Percentiles rank a stretch among this genome's conserved stretches.
Evolutionary conservation across 2,888 invertebrate genomes (phyloP).

Genomic region (Pyrrhia umbra): DNA sequence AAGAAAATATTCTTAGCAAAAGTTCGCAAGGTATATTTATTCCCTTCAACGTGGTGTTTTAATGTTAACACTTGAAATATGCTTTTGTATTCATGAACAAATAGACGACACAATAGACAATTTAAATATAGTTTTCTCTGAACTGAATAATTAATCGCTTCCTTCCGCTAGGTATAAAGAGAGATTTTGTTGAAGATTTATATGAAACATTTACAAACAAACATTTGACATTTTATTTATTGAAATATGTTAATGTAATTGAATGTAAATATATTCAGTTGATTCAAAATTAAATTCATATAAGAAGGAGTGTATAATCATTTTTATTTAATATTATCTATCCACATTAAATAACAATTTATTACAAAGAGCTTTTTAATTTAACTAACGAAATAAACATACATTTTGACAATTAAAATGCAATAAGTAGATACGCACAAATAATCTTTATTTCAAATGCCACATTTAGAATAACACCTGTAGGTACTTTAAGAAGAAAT

Average conservation of each 20-base stretch:
- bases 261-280: neutral
- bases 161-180: conserved; percentile 29
- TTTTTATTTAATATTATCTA: neutral
- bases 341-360: neutral
- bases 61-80: conserved; percentile 11
- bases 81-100: conserved; percentile 37
- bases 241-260: neutral
- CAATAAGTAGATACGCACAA: neutral
- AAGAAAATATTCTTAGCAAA: conserved; percentile 44
- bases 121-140: conserved; percentile 29
- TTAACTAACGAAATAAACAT: too few species aligned
- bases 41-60: conserved; percentile 3
- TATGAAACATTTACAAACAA: conserved; percentile 1
- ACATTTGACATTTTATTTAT: neutral
- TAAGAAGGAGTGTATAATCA: neutral
- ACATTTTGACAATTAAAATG: neutral
- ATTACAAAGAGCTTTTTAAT: too few species aligned
- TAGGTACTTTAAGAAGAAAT: too few species aligned
- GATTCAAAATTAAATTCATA: neutral
- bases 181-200: conserved; percentile 37
- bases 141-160: conserved; percentile 31
- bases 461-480: too few species aligned
- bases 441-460: neutral
- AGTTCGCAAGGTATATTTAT: conserved; percentile 35
- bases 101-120: conserved; percentile 29